Base-by-base conservation (phyloP, 2,113 vertebrate genomes). In the Nansenia antarctica region DNA sequence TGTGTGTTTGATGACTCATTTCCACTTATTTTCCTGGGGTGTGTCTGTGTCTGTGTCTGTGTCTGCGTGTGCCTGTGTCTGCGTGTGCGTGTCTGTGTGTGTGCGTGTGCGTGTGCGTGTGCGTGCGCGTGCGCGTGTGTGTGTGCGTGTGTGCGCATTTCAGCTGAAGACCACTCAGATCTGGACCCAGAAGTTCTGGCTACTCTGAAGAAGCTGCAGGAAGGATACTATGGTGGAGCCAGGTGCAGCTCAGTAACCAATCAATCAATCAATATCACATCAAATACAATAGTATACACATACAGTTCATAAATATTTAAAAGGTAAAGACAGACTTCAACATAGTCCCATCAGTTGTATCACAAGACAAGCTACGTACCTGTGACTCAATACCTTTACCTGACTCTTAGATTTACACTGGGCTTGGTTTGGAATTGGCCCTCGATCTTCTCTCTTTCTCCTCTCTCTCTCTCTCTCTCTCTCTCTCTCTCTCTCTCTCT, bases 201-300 rank as follows among this genome's bases (percentile, higher is more conserved):
- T 0, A 96, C 90, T 0, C 92, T 98, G 58, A 93, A 87, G 85
- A 99, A 99, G 85, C 87, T 99, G 67, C 95, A 98, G 80, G 98
- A 99, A 5, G 97, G 98, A 22, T 99, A 99, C 86, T 98, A 94
- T 0, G 96, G 97, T 84, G 98, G 98, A 9, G 94, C 96, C 20
- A 95, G 98, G 98, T 98, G 73, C 88, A 88, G n/a, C n/a, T n/a
- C n/a, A n/a, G n/a, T n/a, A n/a, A n/a, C n/a, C n/a, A n/a, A n/a
- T n/a, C n/a, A n/a, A n/a, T n/a, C n/a, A n/a, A n/a, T n/a, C n/a
- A n/a, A n/a, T n/a, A n/a, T n/a, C n/a, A n/a, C n/a, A n/a, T n/a
- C n/a, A n/a, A n/a, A n/a, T n/a, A n/a, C n/a, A n/a, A n/a, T n/a
- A n/a, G n/a, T n/a, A n/a, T n/a, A n/a, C n/a, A n/a, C n/a, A n/a